phyloP scores from a whole-genome alignment of 2,113 vertebrate species.

The Pipa parva region DNA sequence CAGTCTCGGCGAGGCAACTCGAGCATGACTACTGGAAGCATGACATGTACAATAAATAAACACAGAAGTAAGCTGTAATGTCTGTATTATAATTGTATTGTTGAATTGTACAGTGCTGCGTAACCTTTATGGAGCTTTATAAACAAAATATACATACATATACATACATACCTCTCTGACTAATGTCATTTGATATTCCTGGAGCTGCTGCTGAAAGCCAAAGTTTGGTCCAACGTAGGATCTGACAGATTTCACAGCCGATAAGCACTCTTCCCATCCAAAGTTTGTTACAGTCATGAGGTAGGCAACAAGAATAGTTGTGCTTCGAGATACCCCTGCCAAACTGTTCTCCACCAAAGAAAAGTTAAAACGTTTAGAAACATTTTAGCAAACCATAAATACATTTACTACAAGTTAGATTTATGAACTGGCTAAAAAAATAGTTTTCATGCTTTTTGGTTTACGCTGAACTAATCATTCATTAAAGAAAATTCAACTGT shows the following conservation, averaged over 20 bases:
- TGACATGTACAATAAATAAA: too few species aligned
- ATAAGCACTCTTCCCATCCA: constrained; percentile 76
- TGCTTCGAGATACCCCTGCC: constrained; percentile 84
- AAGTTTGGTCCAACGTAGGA: constrained; percentile 78
- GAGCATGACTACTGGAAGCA: too few species aligned
- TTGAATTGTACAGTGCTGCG: too few species aligned
- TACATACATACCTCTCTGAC: constrained; percentile 68
- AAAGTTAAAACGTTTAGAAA: background rate
- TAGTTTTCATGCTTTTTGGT: too few species aligned
- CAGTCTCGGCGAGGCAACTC: too few species aligned
- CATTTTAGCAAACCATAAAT: background rate
- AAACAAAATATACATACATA: background rate
- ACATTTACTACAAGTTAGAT: background rate
- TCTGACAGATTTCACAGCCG: constrained; percentile 70
- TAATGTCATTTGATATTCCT: constrained; percentile 72
- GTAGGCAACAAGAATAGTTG: constrained; percentile 81
- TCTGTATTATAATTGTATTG: too few species aligned
- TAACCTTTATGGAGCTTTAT: too few species aligned
- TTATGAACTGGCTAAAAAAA: too few species aligned
- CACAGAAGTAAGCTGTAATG: too few species aligned
- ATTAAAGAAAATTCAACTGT: too few species aligned
- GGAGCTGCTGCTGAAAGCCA: constrained; percentile 83
- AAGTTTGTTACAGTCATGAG: constrained; percentile 82
- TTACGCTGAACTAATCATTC: too few species aligned
- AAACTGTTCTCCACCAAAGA: constrained; percentile 55